A percentile compares a stretch with the other conserved stretches of the same genome.
Conservation (phyloP, 2,888 invertebrate genomes). For the Seira sanloemensis region DNA sequence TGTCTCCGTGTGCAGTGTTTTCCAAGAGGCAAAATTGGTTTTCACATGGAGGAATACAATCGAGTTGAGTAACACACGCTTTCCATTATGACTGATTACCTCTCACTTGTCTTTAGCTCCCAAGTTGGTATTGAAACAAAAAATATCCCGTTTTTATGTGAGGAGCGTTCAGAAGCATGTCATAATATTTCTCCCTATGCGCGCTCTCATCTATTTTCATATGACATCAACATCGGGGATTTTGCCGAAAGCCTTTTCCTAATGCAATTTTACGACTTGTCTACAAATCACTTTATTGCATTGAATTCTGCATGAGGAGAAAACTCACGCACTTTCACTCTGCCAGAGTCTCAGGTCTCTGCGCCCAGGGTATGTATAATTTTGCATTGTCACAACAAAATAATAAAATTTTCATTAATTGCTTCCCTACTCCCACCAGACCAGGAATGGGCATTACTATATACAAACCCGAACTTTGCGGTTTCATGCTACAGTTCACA, state of each 20-base stretch:
- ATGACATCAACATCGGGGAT: background rate
- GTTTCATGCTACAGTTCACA: no score
- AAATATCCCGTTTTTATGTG: background rate
- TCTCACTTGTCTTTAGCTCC: constrained; percentile 8
- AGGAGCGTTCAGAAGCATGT: background rate
- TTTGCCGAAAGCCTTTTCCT: background rate
- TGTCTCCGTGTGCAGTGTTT: no score
- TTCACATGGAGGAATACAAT: no score
- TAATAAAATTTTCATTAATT: constrained; percentile 54
- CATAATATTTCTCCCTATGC: no score
- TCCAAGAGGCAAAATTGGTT: no score
- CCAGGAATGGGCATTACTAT: background rate
- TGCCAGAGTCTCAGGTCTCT: background rate
- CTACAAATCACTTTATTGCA: background rate
- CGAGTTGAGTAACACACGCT: constrained; percentile 15
- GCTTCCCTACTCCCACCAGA: constrained; percentile 23
- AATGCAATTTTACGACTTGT: constrained; percentile 8
- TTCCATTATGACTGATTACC: constrained; percentile 55
- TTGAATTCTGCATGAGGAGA: background rate
- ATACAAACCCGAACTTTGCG: constrained; percentile 7
- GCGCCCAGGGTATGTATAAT: background rate
- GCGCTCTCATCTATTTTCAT: no score
- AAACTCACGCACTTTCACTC: background rate
- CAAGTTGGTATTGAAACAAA: background rate
- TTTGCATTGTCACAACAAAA: background rate